phyloP scores from a whole-genome alignment of 1,140 invertebrate species.

The Drosophila punjabiensis region DNA sequence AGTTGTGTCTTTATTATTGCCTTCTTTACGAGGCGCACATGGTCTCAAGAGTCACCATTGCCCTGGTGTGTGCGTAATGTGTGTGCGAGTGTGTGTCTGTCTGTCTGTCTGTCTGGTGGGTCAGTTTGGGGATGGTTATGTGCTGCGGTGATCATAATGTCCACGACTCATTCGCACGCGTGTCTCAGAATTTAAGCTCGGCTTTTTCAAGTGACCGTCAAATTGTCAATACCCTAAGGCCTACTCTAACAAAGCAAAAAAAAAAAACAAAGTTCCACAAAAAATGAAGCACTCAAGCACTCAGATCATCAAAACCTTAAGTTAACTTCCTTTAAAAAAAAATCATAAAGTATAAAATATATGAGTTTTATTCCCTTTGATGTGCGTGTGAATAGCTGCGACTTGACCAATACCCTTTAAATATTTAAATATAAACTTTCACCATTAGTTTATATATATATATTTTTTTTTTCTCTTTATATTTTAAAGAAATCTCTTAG shows the following conservation, averaged over 20 bases:
- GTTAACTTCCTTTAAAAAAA: slow-evolving; percentile 7
- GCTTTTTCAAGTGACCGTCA: background rate
- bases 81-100: slow-evolving; percentile 6
- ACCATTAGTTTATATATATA: no score
- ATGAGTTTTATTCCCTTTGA: slow-evolving; percentile 7
- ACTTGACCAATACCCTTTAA: background rate
- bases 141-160: slow-evolving; percentile 45
- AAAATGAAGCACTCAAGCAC: slow-evolving; percentile 6
- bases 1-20: slow-evolving; percentile 55
- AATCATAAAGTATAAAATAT: slow-evolving; percentile 10
- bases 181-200: slow-evolving; percentile 23
- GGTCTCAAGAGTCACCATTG: slow-evolving; percentile 35
- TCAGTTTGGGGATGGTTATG: slow-evolving; percentile 18
- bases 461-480: background rate
- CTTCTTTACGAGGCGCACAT: slow-evolving; percentile 57
- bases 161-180: slow-evolving; percentile 49
- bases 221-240: slow-evolving; percentile 21
- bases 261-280: background rate
- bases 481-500: background rate
- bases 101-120: slow-evolving; percentile 12
- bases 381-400: background rate
- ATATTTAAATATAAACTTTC: no score
- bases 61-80: slow-evolving; percentile 38
- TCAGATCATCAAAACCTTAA: background rate
- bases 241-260: background rate